Evolutionary conservation across 2,113 vertebrate species (phyloP).

Genomic region (Corythornis cristatus): DNA sequence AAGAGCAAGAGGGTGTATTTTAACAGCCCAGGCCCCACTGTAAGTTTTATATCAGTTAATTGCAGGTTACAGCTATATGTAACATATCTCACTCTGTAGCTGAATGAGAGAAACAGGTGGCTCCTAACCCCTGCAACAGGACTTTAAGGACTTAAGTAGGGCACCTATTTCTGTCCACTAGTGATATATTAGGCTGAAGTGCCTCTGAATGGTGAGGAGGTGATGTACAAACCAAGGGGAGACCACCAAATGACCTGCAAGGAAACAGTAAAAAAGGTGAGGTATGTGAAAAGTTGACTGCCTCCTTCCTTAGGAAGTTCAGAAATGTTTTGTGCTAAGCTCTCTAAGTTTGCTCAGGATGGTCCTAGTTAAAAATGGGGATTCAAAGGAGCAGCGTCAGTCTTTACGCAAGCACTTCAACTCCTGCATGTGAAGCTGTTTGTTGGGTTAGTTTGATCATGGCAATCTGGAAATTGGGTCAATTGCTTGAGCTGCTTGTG

Average conservation of each 20-base stretch:
- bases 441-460: not conserved
- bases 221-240: not conserved
- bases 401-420: not conserved
- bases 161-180: not conserved
- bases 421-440: accelerated
- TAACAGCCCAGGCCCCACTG: not conserved
- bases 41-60: not conserved
- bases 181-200: not conserved
- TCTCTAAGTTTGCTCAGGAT: not conserved
- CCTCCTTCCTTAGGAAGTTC: not conserved
- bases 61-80: not conserved
- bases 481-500: not conserved
- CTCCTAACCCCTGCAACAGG: not conserved
- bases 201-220: not conserved
- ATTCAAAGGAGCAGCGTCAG: not conserved
- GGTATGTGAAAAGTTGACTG: not conserved
- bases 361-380: not conserved
- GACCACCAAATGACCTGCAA: not conserved
- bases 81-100: not conserved
- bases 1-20: not conserved
- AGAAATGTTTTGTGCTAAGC: not conserved
- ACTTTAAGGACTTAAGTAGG: not conserved
- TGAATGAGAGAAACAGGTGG: constrained; percentile 21
- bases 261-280: not conserved
- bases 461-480: not conserved